Base-by-base conservation (phyloP, 2,797 vertebrate genomes). In the Orientallactaga sibirica region DNA sequence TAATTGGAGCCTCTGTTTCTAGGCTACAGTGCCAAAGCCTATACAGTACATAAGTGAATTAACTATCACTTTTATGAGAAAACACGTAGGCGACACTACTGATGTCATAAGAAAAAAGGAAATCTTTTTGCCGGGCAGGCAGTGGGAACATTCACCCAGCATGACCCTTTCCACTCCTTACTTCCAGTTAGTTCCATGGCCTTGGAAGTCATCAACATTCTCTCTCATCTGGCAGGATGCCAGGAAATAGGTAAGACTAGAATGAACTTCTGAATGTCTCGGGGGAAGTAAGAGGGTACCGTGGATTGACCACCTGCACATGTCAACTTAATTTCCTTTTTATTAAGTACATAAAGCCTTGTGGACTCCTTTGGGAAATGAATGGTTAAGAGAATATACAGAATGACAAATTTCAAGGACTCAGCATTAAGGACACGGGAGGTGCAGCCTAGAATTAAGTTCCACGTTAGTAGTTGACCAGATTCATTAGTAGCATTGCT, bases 141-240 rank as follows among this genome's bases (percentile, higher is more conserved):
- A 3, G 19, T n/a, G 25, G 20, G 7, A 41, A 81, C 81, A 22
- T 16, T 33, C 16, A 29, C 24, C 4, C 9, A 15, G 6, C 5
- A 16, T 11, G 1, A 8, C 29, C 10, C 7, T 43, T 61, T 81
- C 52, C 14, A 22, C 55, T 2, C 16, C 41, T 66, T 0, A 9
- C 24, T 0, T 8, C 15, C 66, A 25, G 19, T 29, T 9, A 61
- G 37, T 14, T 73, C 25, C 6, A 76, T 88, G 2, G 22, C 11
- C 10, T 43, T 19, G 2, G 16, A 20, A 81, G 0, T 11, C 0
- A 48, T 55, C 5, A 67, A 12, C 25, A 5, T 0, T 1, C 27
- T 29, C 25, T 67, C 11, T 25, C 61, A n/a, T 68, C 37, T 18
- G 43, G 11, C 10, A 48, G 55, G 52, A 37, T 67, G 27, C 22